A percentile compares a stretch with the other conserved stretches of the same genome.
phyloP scores from a whole-genome alignment of 1,140 invertebrate species.

The Drosophila orosa region DNA sequence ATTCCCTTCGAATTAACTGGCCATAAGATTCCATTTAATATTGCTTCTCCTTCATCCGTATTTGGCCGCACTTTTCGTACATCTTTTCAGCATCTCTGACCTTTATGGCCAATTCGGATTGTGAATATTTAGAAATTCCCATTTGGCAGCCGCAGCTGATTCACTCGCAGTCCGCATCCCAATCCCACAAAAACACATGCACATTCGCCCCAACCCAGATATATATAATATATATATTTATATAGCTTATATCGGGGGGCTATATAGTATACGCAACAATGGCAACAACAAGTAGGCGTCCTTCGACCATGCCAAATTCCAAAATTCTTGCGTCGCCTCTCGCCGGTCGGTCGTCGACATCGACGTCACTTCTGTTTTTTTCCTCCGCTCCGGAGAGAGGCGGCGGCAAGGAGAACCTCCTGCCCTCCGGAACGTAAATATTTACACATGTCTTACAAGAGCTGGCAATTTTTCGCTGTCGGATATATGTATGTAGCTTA shows the following conservation, averaged over 20 bases:
- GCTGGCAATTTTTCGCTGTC: conserved; percentile 70
- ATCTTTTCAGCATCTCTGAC: conserved; percentile 14
- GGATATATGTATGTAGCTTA: conserved; percentile 41
- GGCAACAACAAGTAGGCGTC: conserved; percentile 68
- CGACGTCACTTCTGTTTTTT: conserved; percentile 58
- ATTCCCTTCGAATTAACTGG: conserved; percentile 1
- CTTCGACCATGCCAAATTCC: conserved; percentile 79
- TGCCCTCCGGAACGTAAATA: conserved; percentile 65
- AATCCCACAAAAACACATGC: conserved; percentile 33
- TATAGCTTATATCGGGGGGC: conserved; percentile 1
- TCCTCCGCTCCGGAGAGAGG: conserved; percentile 4
- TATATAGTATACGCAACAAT: conserved; percentile 33
- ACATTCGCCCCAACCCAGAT: conserved; percentile 13
- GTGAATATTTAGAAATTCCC: conserved; percentile 34
- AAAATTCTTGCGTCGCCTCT: conserved; percentile 78
- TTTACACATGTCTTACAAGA: conserved; percentile 80
- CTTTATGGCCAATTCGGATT: conserved; percentile 19
- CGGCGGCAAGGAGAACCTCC: conserved; percentile 5
- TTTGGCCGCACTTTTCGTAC: conserved; percentile 7
- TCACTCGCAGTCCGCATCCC: conserved; percentile 23
- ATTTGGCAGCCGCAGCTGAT: conserved; percentile 37
- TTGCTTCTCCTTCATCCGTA: background rate
- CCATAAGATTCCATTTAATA: conserved; percentile 7
- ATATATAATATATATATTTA: background rate
- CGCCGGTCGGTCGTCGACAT: conserved; percentile 77